phyloP scores from a whole-genome alignment of 1,140 invertebrate genomes.

The Cherax destructor region DNA sequence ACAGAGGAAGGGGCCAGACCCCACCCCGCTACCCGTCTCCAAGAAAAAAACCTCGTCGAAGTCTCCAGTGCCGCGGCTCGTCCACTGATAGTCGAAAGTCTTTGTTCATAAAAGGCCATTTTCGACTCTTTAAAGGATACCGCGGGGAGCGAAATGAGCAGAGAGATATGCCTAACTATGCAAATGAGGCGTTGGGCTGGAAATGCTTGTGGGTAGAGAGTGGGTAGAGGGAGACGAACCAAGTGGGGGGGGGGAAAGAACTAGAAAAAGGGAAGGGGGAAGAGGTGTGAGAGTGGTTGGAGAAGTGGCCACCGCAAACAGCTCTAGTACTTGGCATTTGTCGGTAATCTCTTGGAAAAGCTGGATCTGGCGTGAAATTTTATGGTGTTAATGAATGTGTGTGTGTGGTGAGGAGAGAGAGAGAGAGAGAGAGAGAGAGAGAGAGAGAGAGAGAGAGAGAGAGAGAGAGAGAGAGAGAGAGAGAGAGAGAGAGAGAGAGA shows the following conservation, averaged over 20 bases:
- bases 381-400: background rate
- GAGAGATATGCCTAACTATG: conserved; percentile 54
- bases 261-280: background rate
- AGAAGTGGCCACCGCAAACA: background rate
- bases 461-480: background rate
- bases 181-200: conserved; percentile 54
- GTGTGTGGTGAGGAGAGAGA: no score
- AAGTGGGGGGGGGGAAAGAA: background rate
- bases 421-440: no score
- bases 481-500: background rate
- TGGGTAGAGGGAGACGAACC: background rate
- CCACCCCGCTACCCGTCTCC: background rate
- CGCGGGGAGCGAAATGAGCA: conserved; percentile 25
- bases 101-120: conserved; percentile 56
- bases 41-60: background rate
- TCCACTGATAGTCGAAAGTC: conserved; percentile 31
- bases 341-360: conserved; percentile 34
- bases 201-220: background rate
- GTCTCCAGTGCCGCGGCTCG: background rate
- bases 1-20: no score
- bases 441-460: no score
- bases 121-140: conserved; percentile 46
- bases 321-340: background rate
- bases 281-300: background rate
- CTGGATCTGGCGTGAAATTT: background rate